Base-by-base conservation (phyloP, 2,113 vertebrate species). In the Gavialis gangeticus region DNA sequence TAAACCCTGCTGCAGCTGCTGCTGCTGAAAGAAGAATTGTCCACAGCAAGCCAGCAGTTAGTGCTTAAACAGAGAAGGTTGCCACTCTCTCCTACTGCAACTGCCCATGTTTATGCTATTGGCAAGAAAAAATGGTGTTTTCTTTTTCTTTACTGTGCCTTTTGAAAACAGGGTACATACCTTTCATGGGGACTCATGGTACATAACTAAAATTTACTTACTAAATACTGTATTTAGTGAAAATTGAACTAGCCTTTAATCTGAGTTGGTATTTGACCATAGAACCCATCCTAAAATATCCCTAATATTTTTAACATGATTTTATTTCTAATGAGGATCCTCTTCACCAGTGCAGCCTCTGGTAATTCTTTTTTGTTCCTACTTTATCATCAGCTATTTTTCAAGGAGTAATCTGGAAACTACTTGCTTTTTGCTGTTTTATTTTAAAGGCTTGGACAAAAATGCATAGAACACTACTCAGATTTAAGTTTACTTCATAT, bases 351-450 rank as follows among this genome's bases (percentile, higher is more conserved):
- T 81, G 13, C 5, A 85, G 19, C 3, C n/a, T 46, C 9, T 76
- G 54, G 84, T 80, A 80, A 5, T 4, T 14, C 14, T 19, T 75
- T 12, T 28, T 87, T 2, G 0, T 30, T 90, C 19, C 79, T 75
- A 19, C 3, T 55, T 10, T 83, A 28, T 54, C 75, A 88, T 73
- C 63, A 80, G 25, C 81, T 30, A 75, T 34, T 15, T 91, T 8
- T 34, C 54, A 34, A 22, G 66, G 73, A 82, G 91, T 92, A 95
- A 54, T 28, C 24, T 54, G 60, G 67, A 75, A 21, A 76, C 88
- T 92, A 85, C 86, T 95, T 96, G 91, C 81, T 90, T 81, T 91
- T 86, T 95, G 85, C 88, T 95, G 95, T 93, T 92, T 62, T 22
- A 21, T 91, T 96, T 93, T 54, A 85, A 84, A 92, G 95, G 92